Evolutionary conservation across 2,113 vertebrate genomes (phyloP).

Genomic region (Tamias sibiricus): DNA sequence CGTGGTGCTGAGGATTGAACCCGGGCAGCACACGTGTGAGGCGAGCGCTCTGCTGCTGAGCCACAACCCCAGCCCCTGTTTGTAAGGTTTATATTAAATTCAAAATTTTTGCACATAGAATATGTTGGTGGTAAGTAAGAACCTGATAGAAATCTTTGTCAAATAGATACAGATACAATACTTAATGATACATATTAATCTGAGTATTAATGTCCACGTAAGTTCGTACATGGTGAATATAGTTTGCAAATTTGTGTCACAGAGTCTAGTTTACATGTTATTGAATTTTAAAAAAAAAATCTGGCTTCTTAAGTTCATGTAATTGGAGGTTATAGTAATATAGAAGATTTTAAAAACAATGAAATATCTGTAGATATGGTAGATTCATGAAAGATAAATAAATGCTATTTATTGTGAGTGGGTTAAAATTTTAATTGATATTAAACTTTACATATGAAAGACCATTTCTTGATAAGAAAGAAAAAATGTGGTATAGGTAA

Average conservation of each 20-base stretch:
- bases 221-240: background rate
- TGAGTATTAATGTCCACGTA: background rate
- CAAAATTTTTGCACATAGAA: background rate
- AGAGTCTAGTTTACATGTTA: background rate
- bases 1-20: too few relatives aligned
- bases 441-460: background rate
- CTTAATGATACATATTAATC: background rate
- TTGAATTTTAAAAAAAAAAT: too few relatives aligned
- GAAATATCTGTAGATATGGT: background rate
- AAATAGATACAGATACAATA: background rate
- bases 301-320: conserved; percentile 38
- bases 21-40: too few relatives aligned
- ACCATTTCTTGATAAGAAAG: background rate
- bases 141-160: background rate
- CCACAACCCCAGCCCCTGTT: too few relatives aligned
- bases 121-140: background rate
- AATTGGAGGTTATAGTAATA: background rate
- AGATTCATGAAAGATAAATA: background rate
- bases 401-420: background rate
- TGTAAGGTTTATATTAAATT: conserved; percentile 24
- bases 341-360: background rate
- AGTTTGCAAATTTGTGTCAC: background rate
- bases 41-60: too few relatives aligned
- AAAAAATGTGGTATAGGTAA: background rate
- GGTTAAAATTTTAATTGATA: conserved; percentile 4